These are phyloP conservation scores for Sarcophaga rosellei DNA, from an alignment of 2,888 invertebrate genomes.

Conservation along the genomic window DNA sequence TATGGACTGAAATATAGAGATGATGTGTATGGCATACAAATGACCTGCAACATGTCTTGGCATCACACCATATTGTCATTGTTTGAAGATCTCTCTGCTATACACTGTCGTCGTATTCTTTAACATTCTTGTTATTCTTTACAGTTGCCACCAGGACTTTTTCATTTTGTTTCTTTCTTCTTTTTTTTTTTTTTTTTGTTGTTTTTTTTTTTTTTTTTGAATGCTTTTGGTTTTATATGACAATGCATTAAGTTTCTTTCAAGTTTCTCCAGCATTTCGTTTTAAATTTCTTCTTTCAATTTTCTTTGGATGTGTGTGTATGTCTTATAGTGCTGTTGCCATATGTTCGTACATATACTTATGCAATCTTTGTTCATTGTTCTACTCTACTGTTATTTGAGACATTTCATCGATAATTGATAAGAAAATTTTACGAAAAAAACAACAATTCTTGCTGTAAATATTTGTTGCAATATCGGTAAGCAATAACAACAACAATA, in stretches of 20 bases:
- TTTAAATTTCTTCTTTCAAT: constrained; percentile 7
- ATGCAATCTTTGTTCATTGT: background rate
- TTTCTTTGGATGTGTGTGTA: background rate
- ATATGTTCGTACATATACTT: background rate
- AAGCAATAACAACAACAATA: constrained; percentile 7
- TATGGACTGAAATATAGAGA: background rate
- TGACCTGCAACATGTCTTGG: constrained; percentile 40
- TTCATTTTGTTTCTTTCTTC: background rate
- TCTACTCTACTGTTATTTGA: constrained; percentile 56
- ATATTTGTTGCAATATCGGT: constrained; percentile 23
- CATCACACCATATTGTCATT: constrained; percentile 26
- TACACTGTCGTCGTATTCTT: background rate
- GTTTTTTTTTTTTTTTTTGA: background rate
- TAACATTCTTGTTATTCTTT: constrained; percentile 4
- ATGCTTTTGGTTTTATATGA: constrained; percentile 50
- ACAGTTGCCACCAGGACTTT: background rate
- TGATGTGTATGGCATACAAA: constrained; percentile 35
- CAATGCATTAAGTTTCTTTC: constrained; percentile 54
- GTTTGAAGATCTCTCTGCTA: background rate
- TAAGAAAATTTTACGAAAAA: constrained; percentile 52
- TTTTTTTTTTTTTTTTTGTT: background rate
- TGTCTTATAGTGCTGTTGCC: background rate
- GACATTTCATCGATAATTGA: constrained; percentile 67
- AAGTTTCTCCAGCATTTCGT: constrained; percentile 9
- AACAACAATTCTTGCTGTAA: constrained; percentile 8